A percentile compares a stretch with the other conserved stretches of the same genome.
Conservation (phyloP, 2,888 invertebrate species). For the Ophion ellenae region DNA sequence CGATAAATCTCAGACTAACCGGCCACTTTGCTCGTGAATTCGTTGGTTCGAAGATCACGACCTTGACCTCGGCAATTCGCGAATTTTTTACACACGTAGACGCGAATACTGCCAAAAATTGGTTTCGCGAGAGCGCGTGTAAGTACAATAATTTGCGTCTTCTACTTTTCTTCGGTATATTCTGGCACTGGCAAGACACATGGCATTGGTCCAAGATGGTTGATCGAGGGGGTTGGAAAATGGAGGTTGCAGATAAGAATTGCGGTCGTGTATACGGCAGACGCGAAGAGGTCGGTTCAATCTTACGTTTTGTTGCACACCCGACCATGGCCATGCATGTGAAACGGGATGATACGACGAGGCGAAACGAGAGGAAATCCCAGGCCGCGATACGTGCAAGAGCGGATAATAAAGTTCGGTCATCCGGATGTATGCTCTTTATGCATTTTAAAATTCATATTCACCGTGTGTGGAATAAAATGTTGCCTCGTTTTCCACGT, state of each 20-base stretch:
- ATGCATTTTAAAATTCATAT: conserved; percentile 56
- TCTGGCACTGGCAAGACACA: conserved; percentile 37
- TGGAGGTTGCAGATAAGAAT: conserved; percentile 34
- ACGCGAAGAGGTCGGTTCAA: conserved; percentile 42
- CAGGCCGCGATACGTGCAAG: conserved; percentile 20
- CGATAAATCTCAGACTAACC: neutral
- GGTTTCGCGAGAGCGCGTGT: conserved; percentile 24
- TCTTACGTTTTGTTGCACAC: conserved; percentile 50
- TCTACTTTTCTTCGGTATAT: conserved; percentile 26
- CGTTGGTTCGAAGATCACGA: conserved; percentile 6
- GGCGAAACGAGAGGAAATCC: neutral
- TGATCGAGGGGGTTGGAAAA: conserved; percentile 18
- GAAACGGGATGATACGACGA: conserved; percentile 37
- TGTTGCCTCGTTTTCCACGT: neutral
- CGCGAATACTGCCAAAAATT: conserved; percentile 10
- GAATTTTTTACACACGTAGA: conserved; percentile 3
- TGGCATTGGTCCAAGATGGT: conserved; percentile 58
- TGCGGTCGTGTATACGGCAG: conserved; percentile 15
- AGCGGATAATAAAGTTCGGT: conserved; percentile 54
- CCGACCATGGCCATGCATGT: conserved; percentile 55
- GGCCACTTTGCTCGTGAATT: conserved; percentile 3
- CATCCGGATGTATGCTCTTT: conserved; percentile 32
- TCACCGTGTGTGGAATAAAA: conserved; percentile 19
- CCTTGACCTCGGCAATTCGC: conserved; percentile 11
- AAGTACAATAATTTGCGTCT: conserved; percentile 19